These are phyloP conservation scores for Saturnia pavonia DNA, from an alignment of 2,888 invertebrate genomes.

Conservation along the genomic window DNA sequence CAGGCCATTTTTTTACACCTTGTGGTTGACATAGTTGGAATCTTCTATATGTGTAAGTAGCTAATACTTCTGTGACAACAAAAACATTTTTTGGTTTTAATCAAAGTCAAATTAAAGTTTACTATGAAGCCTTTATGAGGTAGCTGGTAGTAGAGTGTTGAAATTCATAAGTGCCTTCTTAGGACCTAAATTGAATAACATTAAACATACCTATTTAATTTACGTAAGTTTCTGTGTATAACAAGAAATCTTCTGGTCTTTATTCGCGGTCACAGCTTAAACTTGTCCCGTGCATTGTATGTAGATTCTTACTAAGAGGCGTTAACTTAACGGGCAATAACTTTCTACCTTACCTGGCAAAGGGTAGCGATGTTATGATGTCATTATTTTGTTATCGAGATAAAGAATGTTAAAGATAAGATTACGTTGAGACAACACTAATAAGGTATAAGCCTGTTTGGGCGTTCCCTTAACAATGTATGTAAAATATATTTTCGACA, in stretches of 20 bases:
- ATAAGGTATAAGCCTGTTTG: slow-evolving; percentile 3
- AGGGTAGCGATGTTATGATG: slow-evolving; percentile 59
- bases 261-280: slow-evolving; percentile 19
- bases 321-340: slow-evolving; percentile 58
- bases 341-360: slow-evolving; percentile 48
- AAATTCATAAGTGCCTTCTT: too few relatives aligned
- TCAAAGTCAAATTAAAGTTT: too few relatives aligned
- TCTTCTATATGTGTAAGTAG: too few relatives aligned
- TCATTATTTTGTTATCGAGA: slow-evolving; percentile 53
- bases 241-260: slow-evolving; percentile 16
- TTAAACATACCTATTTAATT: neutral
- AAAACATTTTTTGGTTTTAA: too few relatives aligned
- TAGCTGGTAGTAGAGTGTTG: too few relatives aligned
- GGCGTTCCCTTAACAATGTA: neutral
- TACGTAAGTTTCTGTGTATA: slow-evolving; percentile 14
- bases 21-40: too few relatives aligned
- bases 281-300: slow-evolving; percentile 59
- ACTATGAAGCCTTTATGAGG: too few relatives aligned
- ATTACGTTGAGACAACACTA: slow-evolving; percentile 26
- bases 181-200: neutral
- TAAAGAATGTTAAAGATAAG: slow-evolving; percentile 37
- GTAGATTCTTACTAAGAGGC: slow-evolving; percentile 63
- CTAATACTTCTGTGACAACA: too few relatives aligned
- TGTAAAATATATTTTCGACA: slow-evolving; percentile 1
- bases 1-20: too few relatives aligned